phyloP scores from a whole-genome alignment of 2,888 invertebrate genomes.

The Tenthredo livida region DNA sequence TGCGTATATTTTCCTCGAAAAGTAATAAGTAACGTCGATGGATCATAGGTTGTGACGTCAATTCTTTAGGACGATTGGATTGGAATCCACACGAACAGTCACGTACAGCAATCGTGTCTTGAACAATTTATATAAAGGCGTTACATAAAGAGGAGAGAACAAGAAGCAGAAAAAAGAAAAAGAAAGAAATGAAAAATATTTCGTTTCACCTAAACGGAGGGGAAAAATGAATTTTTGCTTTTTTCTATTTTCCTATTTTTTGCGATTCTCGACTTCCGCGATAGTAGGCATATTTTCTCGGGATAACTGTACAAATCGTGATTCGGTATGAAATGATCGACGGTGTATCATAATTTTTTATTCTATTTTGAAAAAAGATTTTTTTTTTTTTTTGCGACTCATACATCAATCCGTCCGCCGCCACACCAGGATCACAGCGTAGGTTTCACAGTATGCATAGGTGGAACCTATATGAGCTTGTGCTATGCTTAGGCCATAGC shows the following conservation, averaged over 20 bases:
- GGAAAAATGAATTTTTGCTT: no score
- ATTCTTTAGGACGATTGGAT: no score
- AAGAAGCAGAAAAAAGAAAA: no score
- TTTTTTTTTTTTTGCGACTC: background rate
- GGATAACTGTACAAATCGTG: background rate
- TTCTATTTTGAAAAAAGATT: background rate
- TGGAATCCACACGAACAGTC: no score
- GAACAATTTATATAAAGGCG: background rate
- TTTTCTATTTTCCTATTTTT: no score
- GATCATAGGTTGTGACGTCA: background rate
- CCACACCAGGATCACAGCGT: background rate
- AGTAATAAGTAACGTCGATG: background rate
- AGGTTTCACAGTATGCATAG: conserved; percentile 1
- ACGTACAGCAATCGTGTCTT: background rate
- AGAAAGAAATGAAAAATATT: no score
- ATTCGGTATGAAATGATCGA: background rate
- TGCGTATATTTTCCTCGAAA: background rate
- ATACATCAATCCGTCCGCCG: background rate
- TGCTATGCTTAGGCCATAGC: background rate
- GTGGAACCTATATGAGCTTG: background rate
- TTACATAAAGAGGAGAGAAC: no score
- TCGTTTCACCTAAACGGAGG: no score
- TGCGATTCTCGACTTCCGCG: no score
- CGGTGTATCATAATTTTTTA: background rate
- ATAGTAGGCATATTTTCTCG: no score